Conservation (phyloP, 2,113 vertebrate genomes). For the Petromus typicus region DNA sequence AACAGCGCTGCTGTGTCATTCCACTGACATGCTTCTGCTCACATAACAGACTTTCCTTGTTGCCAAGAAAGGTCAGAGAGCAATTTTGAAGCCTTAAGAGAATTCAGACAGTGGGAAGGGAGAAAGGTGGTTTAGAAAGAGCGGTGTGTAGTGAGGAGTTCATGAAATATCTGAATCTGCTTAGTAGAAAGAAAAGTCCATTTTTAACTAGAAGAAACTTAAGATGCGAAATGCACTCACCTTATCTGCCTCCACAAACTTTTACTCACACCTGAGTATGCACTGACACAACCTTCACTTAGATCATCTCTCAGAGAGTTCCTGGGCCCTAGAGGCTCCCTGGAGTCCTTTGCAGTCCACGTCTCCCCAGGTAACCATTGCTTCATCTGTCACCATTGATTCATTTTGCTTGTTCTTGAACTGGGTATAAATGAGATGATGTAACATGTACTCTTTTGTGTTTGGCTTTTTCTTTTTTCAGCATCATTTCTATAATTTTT, state of each 20-base stretch:
- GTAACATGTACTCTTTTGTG: neutral
- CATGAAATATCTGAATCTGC: constrained; percentile 27
- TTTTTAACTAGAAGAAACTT: constrained; percentile 44
- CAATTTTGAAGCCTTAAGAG: constrained; percentile 8
- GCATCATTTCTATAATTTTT: neutral
- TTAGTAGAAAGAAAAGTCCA: neutral
- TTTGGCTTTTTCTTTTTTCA: neutral
- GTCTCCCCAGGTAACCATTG: neutral
- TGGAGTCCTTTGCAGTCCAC: neutral
- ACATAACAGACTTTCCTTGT: neutral
- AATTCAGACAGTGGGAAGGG: neutral
- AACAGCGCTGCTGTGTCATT: neutral
- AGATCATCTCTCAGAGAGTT: neutral
- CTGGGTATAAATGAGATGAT: neutral
- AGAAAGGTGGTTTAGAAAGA: neutral
- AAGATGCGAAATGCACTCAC: neutral
- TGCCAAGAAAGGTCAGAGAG: constrained; percentile 53
- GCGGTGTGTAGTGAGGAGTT: constrained; percentile 7
- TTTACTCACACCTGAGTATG: neutral
- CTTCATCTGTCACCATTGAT: neutral
- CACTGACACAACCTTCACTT: neutral
- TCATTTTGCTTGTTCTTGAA: neutral
- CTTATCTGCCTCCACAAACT: neutral
- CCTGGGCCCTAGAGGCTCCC: neutral
- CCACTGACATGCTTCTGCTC: neutral